Evolutionary conservation across 1,140 invertebrate species (phyloP), one percentile per base, ranked within the genome.

Genomic region (Drosophila guanche): DNA sequence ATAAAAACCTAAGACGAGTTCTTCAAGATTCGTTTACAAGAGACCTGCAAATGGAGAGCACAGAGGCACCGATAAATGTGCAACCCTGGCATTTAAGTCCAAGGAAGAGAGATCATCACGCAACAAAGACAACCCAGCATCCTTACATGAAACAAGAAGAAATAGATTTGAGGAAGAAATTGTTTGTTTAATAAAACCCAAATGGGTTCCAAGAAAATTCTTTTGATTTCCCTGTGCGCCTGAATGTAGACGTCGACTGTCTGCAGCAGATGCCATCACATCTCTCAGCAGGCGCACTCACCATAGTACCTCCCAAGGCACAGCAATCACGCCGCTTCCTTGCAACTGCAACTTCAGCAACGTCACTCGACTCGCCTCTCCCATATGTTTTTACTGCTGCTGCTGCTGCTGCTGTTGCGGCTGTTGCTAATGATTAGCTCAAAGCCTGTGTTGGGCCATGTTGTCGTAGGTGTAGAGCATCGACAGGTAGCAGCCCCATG

Each of bases 401-500:
- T 61, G 58, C 58, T 46, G 48, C 52, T 53, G 45, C 53, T 37
- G 47, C 59, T 74, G 71, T 51, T 47, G 50, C 42, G 62, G 65
- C 69, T 61, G 27, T 37, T 12, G 66, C 57, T 76, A 80, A 80
- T 80, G 71, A 80, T 80, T 80, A 76, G 72, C 77, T 80, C 50
- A 66, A 80, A 80, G 71, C 60, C 47, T 42, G 37, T 55, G 68
- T 52, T 54, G 48, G 33, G 50, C 62, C 6, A 16, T 73, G 69
- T 74, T 75, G 71, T 76, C 40, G 77, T 80, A 80, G 77, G 77
- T 62, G 77, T 80, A 67, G 57, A 71, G 72, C 47, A 71, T 58
- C 68, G 68, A 66, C 61, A 66, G 61, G 37, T 37, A 37, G 33
- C 33, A 12, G 33, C 10, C 33, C 55, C 73, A 57, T 76, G 73